These are phyloP conservation scores for Bos indicus DNA, from an alignment of 2,113 vertebrate species.

Conservation along the genomic window DNA sequence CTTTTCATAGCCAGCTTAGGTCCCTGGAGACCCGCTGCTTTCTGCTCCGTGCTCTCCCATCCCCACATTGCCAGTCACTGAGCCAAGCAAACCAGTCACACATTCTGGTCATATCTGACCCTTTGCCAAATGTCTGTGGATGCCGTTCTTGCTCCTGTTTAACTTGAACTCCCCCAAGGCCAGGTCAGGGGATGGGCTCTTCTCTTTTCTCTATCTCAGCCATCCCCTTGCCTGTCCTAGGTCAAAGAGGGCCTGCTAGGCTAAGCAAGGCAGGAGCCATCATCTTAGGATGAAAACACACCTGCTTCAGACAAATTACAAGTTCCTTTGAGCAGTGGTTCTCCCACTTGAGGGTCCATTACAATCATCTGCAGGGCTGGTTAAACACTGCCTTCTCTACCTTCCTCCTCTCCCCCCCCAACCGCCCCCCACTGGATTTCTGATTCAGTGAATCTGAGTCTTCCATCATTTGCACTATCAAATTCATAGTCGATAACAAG, in stretches of 20 bases:
- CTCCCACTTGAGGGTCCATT: fast-evolving
- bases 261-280: background rate
- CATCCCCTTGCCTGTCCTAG: background rate
- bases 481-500: background rate
- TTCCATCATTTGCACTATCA: background rate
- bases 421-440: background rate
- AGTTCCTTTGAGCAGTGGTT: background rate
- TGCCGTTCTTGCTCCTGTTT: background rate
- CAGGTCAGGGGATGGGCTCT: background rate
- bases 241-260: background rate
- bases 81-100: background rate
- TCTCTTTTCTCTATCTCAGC: background rate
- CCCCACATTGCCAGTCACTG: background rate
- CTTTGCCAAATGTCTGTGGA: background rate
- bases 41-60: background rate
- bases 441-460: background rate
- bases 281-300: background rate
- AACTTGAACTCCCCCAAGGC: background rate
- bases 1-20: background rate
- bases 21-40: background rate
- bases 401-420: background rate
- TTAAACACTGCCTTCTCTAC: background rate
- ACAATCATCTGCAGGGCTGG: background rate
- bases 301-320: background rate
- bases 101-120: background rate